Percentiles rank a stretch among this genome's conserved stretches.
These are phyloP conservation scores for Calypte anna DNA, from an alignment of 2,113 vertebrate genomes.

Conservation along the genomic window DNA sequence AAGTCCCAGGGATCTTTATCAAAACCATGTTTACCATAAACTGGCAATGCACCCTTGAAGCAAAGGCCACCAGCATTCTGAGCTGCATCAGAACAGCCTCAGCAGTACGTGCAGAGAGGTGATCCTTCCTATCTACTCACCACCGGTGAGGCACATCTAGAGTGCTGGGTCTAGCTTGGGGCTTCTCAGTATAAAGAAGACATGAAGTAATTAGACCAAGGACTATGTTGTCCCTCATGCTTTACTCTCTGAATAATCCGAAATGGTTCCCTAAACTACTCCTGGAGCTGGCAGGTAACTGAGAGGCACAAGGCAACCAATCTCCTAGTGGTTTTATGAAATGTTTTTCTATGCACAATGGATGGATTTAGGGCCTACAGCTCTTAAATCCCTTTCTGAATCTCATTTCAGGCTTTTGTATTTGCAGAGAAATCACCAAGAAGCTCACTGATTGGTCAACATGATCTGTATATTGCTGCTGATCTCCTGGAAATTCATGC, in stretches of 20 bases:
- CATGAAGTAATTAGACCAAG: neutral
- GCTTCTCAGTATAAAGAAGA: neutral
- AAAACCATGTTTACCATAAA: fast-evolving
- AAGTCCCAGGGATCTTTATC: fast-evolving
- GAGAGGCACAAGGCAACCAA: neutral
- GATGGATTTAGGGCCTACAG: neutral
- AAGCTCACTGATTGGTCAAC: neutral
- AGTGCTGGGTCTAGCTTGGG: neutral
- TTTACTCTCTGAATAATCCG: neutral
- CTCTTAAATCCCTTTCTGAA: neutral
- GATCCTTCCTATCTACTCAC: neutral
- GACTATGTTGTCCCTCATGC: neutral
- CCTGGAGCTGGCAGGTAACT: neutral
- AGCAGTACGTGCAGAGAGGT: too few relatives aligned
- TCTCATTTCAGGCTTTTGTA: neutral
- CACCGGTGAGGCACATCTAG: neutral
- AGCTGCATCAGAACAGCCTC: neutral
- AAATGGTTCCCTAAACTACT: neutral
- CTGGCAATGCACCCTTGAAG: neutral
- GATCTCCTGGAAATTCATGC: neutral
- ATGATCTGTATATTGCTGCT: neutral
- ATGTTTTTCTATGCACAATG: neutral
- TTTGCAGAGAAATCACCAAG: neutral
- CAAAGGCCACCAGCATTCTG: neutral
- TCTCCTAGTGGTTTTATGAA: neutral